A percentile compares a stretch with the other conserved stretches of the same genome.
Evolutionary conservation across 2,888 invertebrate species (phyloP).

Genomic region (Lamellibrachia columna): DNA sequence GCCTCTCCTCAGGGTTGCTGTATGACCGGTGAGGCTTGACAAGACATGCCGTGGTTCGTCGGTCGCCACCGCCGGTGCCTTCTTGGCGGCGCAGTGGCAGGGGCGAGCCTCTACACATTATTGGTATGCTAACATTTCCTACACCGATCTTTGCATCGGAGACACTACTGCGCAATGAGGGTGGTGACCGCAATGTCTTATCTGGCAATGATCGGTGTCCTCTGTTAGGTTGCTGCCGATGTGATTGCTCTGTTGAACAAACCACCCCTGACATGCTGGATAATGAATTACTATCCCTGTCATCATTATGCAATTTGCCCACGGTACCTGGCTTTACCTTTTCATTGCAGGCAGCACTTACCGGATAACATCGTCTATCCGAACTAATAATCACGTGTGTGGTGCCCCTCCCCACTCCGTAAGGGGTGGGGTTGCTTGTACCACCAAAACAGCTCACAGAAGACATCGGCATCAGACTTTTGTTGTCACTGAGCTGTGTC

Average conservation of each 20-base stretch:
- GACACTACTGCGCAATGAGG: background rate
- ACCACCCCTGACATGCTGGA: background rate
- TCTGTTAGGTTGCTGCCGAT: background rate
- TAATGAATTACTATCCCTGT: background rate
- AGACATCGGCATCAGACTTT: background rate
- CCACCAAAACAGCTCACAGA: background rate
- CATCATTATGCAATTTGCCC: background rate
- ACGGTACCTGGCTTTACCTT: background rate
- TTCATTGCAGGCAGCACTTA: background rate
- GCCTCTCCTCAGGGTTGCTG: background rate
- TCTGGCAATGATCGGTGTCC: background rate
- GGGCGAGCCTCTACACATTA: background rate
- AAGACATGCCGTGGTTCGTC: background rate
- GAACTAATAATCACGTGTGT: background rate
- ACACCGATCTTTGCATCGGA: background rate
- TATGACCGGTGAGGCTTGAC: background rate
- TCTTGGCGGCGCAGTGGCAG: background rate
- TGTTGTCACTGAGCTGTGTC: background rate
- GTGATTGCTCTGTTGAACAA: background rate
- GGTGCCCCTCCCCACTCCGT: background rate
- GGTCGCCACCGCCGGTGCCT: background rate
- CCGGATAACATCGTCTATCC: background rate
- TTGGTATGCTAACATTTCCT: background rate
- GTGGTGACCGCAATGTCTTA: background rate
- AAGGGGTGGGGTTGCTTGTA: background rate